A percentile compares a stretch with the other conserved stretches of the same genome.
Conservation (phyloP, 2,888 invertebrate species). For the Notodonta dromedarius region DNA sequence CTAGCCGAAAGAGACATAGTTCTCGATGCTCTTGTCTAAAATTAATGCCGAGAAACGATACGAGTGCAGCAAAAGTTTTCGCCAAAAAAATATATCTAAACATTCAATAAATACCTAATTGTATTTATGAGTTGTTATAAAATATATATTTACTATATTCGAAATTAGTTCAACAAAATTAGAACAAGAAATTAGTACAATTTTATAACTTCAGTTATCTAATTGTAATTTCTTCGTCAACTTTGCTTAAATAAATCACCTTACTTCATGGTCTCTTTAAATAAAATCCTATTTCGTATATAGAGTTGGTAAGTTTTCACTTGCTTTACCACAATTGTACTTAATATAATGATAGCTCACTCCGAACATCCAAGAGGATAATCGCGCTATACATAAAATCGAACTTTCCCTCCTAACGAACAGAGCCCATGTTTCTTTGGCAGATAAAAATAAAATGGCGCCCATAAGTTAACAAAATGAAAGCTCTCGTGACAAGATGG, state of each 20-base stretch:
- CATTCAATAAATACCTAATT: too few species aligned
- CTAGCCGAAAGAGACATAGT: too few species aligned
- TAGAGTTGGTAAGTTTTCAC: slow-evolving; percentile 26
- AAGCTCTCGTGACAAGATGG: slow-evolving; percentile 58
- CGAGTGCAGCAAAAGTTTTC: too few species aligned
- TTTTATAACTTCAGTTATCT: too few species aligned
- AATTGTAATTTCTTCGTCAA: too few species aligned
- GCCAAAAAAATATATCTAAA: too few species aligned
- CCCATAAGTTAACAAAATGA: slow-evolving; percentile 58
- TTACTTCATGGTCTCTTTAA: too few species aligned
- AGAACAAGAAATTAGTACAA: too few species aligned
- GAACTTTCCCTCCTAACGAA: not conserved
- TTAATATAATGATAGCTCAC: slow-evolving; percentile 29
- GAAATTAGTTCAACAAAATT: too few species aligned
- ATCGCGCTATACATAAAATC: slow-evolving; percentile 9
- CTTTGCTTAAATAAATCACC: too few species aligned
- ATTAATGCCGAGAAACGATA: not conserved
- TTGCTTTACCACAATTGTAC: slow-evolving; percentile 37
- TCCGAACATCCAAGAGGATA: slow-evolving; percentile 23
- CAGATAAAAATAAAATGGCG: slow-evolving; percentile 24
- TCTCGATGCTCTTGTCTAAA: not conserved
- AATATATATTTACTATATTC: too few species aligned
- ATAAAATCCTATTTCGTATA: slow-evolving; percentile 17
- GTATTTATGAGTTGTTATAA: too few species aligned
- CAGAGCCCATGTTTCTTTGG: slow-evolving; percentile 16